Evolutionary conservation across 2,888 invertebrate genomes (phyloP).

Genomic region (Latrodectus elegans): DNA sequence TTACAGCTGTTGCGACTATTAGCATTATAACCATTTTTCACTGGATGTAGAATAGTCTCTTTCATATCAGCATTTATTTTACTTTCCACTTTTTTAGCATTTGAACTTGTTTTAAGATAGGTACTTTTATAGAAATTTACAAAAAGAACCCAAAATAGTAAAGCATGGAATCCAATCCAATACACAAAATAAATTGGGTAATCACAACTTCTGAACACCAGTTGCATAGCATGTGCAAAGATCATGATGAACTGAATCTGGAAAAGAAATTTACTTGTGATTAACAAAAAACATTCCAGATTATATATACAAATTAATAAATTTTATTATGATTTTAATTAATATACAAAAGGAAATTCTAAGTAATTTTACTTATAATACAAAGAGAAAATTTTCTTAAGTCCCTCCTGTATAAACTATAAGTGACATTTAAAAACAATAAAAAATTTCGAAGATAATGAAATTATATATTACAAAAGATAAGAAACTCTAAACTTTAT

Average conservation of each 20-base stretch:
- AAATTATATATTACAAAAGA: no score
- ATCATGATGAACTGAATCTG: slow-evolving; percentile 70
- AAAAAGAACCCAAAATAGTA: slow-evolving; percentile 96
- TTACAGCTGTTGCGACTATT: slow-evolving; percentile 37
- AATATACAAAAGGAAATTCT: no score
- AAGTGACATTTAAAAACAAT: no score
- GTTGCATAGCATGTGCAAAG: slow-evolving; percentile 73
- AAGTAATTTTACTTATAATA: no score
- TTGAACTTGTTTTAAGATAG: slow-evolving; percentile 77
- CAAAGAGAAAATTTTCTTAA: no score
- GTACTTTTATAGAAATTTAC: slow-evolving; percentile 93
- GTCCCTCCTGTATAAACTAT: no score
- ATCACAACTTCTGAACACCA: slow-evolving; percentile 88
- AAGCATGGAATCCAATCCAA: slow-evolving; percentile 97
- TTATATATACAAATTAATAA: no score
- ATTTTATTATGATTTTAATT: no score
- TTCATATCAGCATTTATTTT: not conserved
- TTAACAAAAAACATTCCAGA: no score
- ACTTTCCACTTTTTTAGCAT: not conserved
- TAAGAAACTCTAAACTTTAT: no score
- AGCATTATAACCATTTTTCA: slow-evolving; percentile 27
- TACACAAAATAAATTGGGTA: slow-evolving; percentile 94
- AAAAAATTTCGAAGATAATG: no score
- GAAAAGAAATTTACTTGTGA: slow-evolving; percentile 11
- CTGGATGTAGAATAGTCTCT: not conserved